Evolutionary conservation across 1,140 invertebrate species (phyloP).

Genomic region (Pissodes strobi): DNA sequence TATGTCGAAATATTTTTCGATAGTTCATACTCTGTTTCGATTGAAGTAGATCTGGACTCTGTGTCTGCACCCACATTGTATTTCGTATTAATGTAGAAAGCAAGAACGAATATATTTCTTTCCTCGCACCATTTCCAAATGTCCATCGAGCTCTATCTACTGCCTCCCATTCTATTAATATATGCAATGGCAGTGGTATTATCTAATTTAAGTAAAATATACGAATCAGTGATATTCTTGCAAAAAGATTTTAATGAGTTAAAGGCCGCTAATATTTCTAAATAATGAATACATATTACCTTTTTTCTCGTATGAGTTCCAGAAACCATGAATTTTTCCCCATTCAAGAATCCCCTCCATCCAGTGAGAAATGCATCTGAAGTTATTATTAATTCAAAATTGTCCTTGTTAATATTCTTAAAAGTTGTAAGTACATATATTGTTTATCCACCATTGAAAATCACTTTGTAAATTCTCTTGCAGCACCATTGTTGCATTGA

Average conservation of each 20-base stretch:
- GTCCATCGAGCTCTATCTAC: neutral
- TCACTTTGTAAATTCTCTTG: too few species aligned
- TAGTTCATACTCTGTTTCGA: slow-evolving; percentile 11
- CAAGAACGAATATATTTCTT: too few species aligned
- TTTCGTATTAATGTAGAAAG: slow-evolving; percentile 23
- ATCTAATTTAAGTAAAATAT: slow-evolving; percentile 9
- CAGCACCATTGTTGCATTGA: too few species aligned
- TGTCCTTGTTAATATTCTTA: neutral
- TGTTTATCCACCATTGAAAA: slow-evolving; percentile 11
- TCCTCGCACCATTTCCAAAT: slow-evolving; percentile 24
- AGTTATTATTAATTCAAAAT: neutral
- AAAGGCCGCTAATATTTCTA: slow-evolving; percentile 18
- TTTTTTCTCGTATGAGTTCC: neutral
- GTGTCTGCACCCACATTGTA: slow-evolving; percentile 43
- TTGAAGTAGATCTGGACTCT: slow-evolving; percentile 32
- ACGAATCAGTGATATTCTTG: neutral
- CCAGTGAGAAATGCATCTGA: slow-evolving; percentile 11
- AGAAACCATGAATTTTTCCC: slow-evolving; percentile 2
- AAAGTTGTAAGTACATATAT: neutral
- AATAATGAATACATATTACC: slow-evolving; percentile 12
- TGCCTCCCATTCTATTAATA: slow-evolving; percentile 23
- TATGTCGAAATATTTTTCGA: slow-evolving; percentile 9
- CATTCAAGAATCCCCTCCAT: slow-evolving; percentile 10
- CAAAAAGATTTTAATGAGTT: slow-evolving; percentile 14
- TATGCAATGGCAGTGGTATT: too few species aligned